These are phyloP conservation scores for Macrosiphum euphorbiae DNA, from an alignment of 2,888 invertebrate species.

Conservation along the genomic window DNA sequence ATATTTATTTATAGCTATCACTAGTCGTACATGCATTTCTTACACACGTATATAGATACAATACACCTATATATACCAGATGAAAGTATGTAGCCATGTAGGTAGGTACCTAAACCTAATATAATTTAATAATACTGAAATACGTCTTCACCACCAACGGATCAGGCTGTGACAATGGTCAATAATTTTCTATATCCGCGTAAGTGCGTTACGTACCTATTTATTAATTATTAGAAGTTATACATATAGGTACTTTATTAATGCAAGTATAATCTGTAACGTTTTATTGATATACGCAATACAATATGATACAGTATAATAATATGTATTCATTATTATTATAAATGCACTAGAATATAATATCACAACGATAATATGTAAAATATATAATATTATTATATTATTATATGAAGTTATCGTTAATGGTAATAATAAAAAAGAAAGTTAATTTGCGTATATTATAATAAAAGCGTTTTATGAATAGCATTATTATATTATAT, in stretches of 20 bases:
- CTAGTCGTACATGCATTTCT: neutral
- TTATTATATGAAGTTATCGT: conserved; percentile 1
- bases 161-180: neutral
- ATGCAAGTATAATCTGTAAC: neutral
- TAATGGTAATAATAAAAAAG: conserved; percentile 46
- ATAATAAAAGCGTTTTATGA: conserved; percentile 34
- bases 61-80: neutral
- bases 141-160: neutral
- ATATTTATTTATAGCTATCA: neutral
- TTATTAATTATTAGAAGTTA: neutral
- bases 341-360: neutral
- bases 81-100: neutral
- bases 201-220: neutral
- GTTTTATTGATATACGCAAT: neutral
- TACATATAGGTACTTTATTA: neutral
- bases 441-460: conserved; percentile 44
- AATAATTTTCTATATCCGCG: neutral
- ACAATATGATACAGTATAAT: neutral
- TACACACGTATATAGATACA: neutral
- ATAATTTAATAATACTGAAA: neutral
- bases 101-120: neutral
- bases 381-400: neutral
- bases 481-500: conserved; percentile 23
- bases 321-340: neutral
- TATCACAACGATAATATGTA: neutral